These are phyloP conservation scores for Athalia rosae DNA, from an alignment of 2,888 invertebrate species.

Conservation along the genomic window DNA sequence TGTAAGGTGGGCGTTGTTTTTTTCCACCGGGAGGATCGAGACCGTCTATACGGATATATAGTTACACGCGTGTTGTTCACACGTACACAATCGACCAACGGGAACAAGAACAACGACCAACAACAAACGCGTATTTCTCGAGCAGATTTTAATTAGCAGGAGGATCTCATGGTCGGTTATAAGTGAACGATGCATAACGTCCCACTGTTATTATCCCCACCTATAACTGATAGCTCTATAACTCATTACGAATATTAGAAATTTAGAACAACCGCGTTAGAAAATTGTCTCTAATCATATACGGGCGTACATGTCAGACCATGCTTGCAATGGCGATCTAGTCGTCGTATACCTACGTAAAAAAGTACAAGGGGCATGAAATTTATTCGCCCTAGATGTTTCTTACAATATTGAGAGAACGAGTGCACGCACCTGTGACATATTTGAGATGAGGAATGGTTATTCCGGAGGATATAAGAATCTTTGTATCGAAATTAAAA, in stretches of 20 bases:
- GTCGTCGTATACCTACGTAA: background rate
- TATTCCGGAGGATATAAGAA: no score
- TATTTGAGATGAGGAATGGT: background rate
- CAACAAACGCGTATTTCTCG: slow-evolving; percentile 56
- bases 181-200: slow-evolving; percentile 26
- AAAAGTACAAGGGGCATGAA: background rate
- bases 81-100: slow-evolving; percentile 47
- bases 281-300: slow-evolving; percentile 33
- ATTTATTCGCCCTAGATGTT: background rate
- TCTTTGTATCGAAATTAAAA: no score
- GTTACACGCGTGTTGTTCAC: slow-evolving; percentile 46
- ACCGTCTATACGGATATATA: no score
- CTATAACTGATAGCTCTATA: background rate
- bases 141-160: slow-evolving; percentile 71
- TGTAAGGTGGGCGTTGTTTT: slow-evolving; percentile 66
- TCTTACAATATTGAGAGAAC: background rate
- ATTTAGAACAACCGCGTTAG: slow-evolving; percentile 17
- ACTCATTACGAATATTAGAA: slow-evolving; percentile 43
- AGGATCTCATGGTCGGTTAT: slow-evolving; percentile 60
- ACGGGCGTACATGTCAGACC: slow-evolving; percentile 16
- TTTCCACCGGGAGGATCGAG: slow-evolving; percentile 47
- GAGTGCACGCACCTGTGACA: slow-evolving; percentile 3
- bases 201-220: slow-evolving; percentile 42
- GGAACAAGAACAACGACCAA: no score
- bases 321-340: slow-evolving; percentile 1